These are phyloP conservation scores for Syngnathus scovelli DNA, from an alignment of 2,113 vertebrate species.

Conservation along the genomic window DNA sequence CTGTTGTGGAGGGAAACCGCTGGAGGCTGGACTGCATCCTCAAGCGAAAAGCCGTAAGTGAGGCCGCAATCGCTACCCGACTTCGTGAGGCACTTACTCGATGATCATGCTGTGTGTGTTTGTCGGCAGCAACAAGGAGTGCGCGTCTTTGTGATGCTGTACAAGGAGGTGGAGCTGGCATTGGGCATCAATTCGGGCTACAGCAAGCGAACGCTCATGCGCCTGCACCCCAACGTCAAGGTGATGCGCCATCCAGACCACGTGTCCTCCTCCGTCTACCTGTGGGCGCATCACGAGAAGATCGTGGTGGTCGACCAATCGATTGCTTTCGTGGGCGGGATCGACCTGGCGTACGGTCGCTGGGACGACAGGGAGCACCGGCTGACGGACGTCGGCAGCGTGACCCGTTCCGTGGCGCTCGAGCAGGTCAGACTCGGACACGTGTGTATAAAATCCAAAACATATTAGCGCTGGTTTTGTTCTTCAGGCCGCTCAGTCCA, in stretches of 20 bases:
- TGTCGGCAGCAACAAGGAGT: constrained; percentile 90
- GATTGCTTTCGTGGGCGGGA: constrained; percentile 86
- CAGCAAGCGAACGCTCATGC: constrained; percentile 86
- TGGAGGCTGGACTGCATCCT: constrained; percentile 93
- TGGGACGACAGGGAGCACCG: constrained; percentile 90
- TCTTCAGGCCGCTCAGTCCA: constrained; percentile 29
- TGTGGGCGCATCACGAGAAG: constrained; percentile 96
- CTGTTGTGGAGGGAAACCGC: constrained; percentile 91
- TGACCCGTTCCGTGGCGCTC: constrained; percentile 71
- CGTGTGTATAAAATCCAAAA: background rate
- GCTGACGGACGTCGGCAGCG: constrained; percentile 88
- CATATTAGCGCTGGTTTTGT: background rate
- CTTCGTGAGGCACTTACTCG: too few relatives aligned
- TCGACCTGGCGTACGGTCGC: constrained; percentile 89
- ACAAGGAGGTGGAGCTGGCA: constrained; percentile 94
- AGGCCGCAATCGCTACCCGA: background rate
- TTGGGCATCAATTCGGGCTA: constrained; percentile 97
- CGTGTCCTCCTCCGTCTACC: constrained; percentile 86
- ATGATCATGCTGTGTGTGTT: too few relatives aligned
- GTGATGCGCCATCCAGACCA: constrained; percentile 97
- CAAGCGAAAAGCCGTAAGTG: constrained; percentile 90
- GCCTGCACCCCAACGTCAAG: constrained; percentile 89
- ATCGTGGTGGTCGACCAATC: constrained; percentile 85
- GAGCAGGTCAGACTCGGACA: constrained; percentile 57
- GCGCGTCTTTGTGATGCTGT: constrained; percentile 90